Base-by-base conservation (phyloP, 2,113 vertebrate species). In the Sorex araneus region DNA sequence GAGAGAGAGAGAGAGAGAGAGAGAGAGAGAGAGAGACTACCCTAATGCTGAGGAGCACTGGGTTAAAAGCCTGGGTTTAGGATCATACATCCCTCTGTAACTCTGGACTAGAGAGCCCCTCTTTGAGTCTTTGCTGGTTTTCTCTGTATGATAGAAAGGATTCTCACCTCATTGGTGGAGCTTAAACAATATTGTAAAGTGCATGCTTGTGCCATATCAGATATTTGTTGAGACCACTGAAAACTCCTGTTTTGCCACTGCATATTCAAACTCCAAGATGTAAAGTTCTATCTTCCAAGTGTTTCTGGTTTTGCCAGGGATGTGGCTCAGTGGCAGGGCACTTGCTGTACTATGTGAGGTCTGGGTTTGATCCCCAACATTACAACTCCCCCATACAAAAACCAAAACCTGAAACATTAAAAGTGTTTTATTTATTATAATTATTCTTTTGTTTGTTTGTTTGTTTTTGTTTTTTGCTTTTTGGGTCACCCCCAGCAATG, bases 41-140 rank as follows among this genome's bases (percentile, higher is more conserved):
- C 28, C 27, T 36, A 45, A 28, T 40, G 21, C 25, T 67, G 67
- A 94, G 74, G 90, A 81, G 60, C 18, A 15, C 70, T 78, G 21
- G 60, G 74, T 71, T 77, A 83, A 80, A 89, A 47, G 30, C 27
- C 36, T 30, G 30, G 25, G 4, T 40, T 47, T 94, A 36, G 60
- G n/a, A 73, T 88, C 75, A 85, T 27, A 54, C 6, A n/a, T 45
- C 16, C 2, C 18, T 32, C 19, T 23, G 63, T 12, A 36, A 75
- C 43, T 83, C 81, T 73, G 64, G 21, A 69, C 9, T 34, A 57
- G 57, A 40, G 74, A 84, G 40, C 30, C 47, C 12, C 54, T 73
- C 15, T 76, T 15, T 25, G 15, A 54, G 47, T 8, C 40, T 89
- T 50, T 43, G 21, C 75, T 82, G 66, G 27, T 75, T 94, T 93